Evolutionary conservation across 1,140 invertebrate species (phyloP).

Genomic region (Papilio polyxenes): DNA sequence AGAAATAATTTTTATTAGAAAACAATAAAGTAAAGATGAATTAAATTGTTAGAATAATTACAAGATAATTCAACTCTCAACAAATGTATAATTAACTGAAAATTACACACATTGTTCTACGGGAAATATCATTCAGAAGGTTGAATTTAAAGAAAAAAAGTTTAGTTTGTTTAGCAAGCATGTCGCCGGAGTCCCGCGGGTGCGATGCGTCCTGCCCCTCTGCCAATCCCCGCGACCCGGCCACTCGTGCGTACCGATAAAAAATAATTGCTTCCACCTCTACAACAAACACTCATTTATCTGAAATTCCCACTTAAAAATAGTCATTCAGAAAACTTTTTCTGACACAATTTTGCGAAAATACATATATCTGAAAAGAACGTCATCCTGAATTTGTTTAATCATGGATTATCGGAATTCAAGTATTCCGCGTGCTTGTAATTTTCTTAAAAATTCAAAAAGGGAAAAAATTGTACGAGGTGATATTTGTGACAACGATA

Average conservation of each 20-base stretch:
- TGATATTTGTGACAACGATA: background rate
- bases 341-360: no score
- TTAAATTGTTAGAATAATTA: no score
- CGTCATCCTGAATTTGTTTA: no score
- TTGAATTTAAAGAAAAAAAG: constrained; percentile 19
- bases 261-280: constrained; percentile 76
- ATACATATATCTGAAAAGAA: no score
- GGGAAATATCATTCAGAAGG: background rate
- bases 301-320: background rate
- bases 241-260: constrained; percentile 74
- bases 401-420: no score
- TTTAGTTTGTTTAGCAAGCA: constrained; percentile 52
- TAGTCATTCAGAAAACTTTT: constrained; percentile 23
- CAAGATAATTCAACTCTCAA: background rate
- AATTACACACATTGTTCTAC: background rate
- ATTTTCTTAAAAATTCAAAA: no score
- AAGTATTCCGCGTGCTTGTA: no score
- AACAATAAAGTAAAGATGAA: no score
- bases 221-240: constrained; percentile 39
- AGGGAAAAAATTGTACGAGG: no score
- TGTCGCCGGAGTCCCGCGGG: constrained; percentile 64
- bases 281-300: constrained; percentile 57
- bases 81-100: background rate
- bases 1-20: no score
- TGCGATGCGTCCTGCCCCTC: constrained; percentile 65